Base-by-base conservation (phyloP, 2,888 invertebrate genomes). In the Epistrophella euchroma region DNA sequence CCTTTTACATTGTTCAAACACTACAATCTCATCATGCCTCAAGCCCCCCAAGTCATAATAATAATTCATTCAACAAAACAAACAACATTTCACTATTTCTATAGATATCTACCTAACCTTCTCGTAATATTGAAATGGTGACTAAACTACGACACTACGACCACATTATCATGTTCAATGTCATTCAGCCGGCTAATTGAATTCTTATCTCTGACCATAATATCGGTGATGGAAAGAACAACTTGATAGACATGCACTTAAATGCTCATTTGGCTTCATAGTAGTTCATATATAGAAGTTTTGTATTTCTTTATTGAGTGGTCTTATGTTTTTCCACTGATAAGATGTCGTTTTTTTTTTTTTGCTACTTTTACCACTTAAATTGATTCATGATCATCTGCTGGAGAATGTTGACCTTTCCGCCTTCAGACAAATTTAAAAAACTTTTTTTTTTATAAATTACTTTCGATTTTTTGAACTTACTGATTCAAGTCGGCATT, bases 131-230 rank as follows among this genome's bases (percentile, higher is more conserved):
- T 19, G 17, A 37, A 15, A 28, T 6, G 28, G 11, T 62, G 55
- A 43, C 62, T 52, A 52, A 25, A 25, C 25, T 2, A 10, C 40
- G 40, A 32, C 35, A 25, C 25, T 2, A 10, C 40, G 40, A 32
- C 35, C 15, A 15, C 7, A 43, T 35, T 55, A n/a, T 22, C 28
- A 28, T 43, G 62, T 71, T 81, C 75, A 81, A 81, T 81, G 75
- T 81, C 81, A 76, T 64, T 15, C 75, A 75, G 70, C 56, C 64
- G 75, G 56, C 71, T 81, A 81, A 81, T 81, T 75, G 75, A 55
- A 58, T 75, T 71, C 76, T 70, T 81, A 81, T 81, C 75, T 28
- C n/a, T 47, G 5, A 11, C 13, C 22, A 37, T 47, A 50, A 50
- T 58, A 64, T 64, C 66, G 58, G 6, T 37, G 58, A 37, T 60